Conservation (phyloP, 2,797 vertebrate genomes). For the Sebastes steindachneri region DNA sequence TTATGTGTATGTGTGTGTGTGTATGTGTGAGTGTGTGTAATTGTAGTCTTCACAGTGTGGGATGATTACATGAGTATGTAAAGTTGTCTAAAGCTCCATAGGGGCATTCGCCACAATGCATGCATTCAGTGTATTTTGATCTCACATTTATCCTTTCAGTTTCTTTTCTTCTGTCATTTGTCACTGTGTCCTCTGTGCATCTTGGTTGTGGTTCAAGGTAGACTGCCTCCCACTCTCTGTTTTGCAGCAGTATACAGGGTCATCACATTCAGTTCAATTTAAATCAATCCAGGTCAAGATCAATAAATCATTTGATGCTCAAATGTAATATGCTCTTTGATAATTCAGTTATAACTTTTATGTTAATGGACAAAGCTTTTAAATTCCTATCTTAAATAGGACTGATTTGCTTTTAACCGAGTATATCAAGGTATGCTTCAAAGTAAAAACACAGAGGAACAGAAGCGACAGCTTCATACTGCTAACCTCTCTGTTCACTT, state of each 20-base stretch:
- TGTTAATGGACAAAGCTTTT: not conserved
- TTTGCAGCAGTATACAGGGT: conserved; percentile 4
- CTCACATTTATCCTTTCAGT: conserved; percentile 30
- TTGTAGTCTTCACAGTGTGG: conserved; percentile 19
- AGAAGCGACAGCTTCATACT: not conserved
- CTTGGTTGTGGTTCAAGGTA: not conserved
- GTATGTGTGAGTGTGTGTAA: not conserved
- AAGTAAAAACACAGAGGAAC: not conserved
- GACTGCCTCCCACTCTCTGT: not conserved
- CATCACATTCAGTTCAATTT: conserved; percentile 20
- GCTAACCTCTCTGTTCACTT: not conserved
- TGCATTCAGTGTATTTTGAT: conserved; percentile 52
- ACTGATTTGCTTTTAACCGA: not conserved
- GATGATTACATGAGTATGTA: conserved; percentile 54
- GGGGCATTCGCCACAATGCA: conserved; percentile 38
- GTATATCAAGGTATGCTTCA: not conserved
- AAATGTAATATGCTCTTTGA: not conserved
- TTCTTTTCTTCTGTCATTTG: conserved; percentile 5
- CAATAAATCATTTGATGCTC: conserved; percentile 14
- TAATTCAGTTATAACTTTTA: not conserved
- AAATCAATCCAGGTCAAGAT: conserved; percentile 22
- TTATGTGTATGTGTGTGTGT: not conserved
- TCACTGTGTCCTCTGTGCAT: conserved; percentile 23
- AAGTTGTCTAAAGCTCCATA: conserved; percentile 42
- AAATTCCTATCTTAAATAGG: not conserved